Base-by-base conservation (phyloP, 2,888 invertebrate species). In the Scaeva pyrastri region DNA sequence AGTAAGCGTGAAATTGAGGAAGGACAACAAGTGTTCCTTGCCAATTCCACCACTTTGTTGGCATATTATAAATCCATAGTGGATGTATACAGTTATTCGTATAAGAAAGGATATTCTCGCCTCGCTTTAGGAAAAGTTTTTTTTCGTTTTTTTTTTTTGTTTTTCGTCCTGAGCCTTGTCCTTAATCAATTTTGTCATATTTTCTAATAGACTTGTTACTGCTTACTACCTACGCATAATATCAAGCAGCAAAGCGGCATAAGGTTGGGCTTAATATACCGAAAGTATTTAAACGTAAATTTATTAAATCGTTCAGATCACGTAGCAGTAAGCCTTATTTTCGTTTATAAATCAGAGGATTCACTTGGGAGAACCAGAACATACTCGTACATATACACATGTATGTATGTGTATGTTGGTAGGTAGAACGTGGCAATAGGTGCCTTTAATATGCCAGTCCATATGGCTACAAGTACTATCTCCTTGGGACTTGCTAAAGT, bases 181-280 rank as follows among this genome's bases (percentile, higher is more conserved):
- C 76, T 85, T 80, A 85, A 85, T 85, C 75, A 85, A 71, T 75
- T 85, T 72, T 80, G 84, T 85, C 84, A 85, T 85, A 72, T 80
- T 52, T 58, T 71, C 45, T 80, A 85, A 85, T 85, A 31, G 84
- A 85, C 80, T 85, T 85, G 75, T 71, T 66, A 60, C 75, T 55
- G 36, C 11, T 23, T n/a, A 26, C 55, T 26, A 26, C 0, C 12
- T 23, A 50, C n/a, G 11, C 23, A 19, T 52, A 71, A 23, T 39
- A 31, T 50, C 48, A 74, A 60, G 23, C 31, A 19, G 21, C 19
- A n/a, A 41, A 16, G 23, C 23, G 8, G 7, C 7, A 41, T 14
- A 12, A 5, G 23, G 39, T n/a, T 19, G 26, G 74, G 56, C 41
- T 56, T 36, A 31, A 23, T 41, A 58, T 82, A 68, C 41, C 64